phyloP scores from a whole-genome alignment of 2,797 vertebrate genomes.

The Aratinga solstitialis region DNA sequence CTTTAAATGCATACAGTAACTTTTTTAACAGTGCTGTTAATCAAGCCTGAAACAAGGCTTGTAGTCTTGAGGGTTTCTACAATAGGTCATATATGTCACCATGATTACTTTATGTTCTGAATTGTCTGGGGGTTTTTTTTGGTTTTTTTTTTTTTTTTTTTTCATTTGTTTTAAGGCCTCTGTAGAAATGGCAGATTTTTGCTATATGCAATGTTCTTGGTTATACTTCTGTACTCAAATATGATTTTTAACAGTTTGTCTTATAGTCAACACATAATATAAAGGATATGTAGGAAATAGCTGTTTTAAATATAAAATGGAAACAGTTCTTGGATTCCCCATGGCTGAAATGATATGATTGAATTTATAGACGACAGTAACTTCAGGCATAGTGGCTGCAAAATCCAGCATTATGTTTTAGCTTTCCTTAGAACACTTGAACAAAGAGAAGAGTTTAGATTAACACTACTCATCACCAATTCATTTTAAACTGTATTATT shows the following conservation, averaged over 20 bases:
- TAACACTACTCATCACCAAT: not conserved
- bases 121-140: accelerated
- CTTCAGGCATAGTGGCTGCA: not conserved
- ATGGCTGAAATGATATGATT: not conserved
- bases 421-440: not conserved
- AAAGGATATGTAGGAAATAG: not conserved
- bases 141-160: too few species aligned
- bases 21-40: not conserved
- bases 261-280: not conserved
- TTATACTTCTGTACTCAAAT: not conserved
- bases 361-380: not conserved
- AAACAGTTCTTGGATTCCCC: not conserved
- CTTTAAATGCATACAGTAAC: not conserved
- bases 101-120: not conserved
- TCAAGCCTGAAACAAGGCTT: not conserved
- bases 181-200: not conserved
- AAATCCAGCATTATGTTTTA: not conserved
- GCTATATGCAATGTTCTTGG: not conserved
- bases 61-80: not conserved
- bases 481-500: not conserved
- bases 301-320: not conserved
- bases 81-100: not conserved
- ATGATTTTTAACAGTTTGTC: not conserved
- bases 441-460: not conserved
- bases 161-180: not conserved